Base-by-base conservation (phyloP, 2,113 vertebrate species). In the Sclerurus mexicanus region DNA sequence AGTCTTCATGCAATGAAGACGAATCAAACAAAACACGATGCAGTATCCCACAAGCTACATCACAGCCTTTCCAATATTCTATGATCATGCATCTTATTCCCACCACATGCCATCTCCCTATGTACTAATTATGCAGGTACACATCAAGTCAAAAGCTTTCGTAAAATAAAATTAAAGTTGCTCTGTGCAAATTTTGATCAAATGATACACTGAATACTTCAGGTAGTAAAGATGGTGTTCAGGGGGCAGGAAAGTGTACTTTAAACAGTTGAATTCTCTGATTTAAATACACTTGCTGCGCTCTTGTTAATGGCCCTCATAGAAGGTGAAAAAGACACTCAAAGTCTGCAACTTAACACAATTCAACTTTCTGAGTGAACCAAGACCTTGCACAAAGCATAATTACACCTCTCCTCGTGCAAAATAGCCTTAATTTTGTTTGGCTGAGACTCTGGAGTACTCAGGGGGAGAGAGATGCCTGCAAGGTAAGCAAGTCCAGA, bases 171-270 rank as follows among this genome's bases (percentile, higher is more conserved):
- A 62, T 23, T 52, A 56, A 80, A 78, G 9, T 9, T 19, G 14
- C 10, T 82, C 23, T 39, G 7, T 12, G 9, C 6, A 69, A 40
- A 25, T 44, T 55, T 31, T 52, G 30, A 86, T 28, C 33, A 39
- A 72, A 44, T 2, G 2, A 35, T 40, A n/a, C 0, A 1, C 2
- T 4, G 23, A 78, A 24, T 33, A 40, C 9, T 19, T 46, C 6
- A 37, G 8, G 7, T 19, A 46, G 12, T 6, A 58, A 46, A 72
- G 12, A 20, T 1, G 3, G 21, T n/a, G 74, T 84, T 88, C 59
- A 84, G 30, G 5, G 19, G 16, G 18, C 27, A 79, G 10, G 14
- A 56, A 72, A 82, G 14, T 5, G 0, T 19, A 37, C 17, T 74
- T 50, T 33, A 92, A 90, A 42, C 8, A 55, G 30, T 30, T 77